A percentile compares a stretch with the other conserved stretches of the same genome.
phyloP scores from a whole-genome alignment of 2,797 vertebrate genomes.

The Pantherophis alleghaniensis region DNA sequence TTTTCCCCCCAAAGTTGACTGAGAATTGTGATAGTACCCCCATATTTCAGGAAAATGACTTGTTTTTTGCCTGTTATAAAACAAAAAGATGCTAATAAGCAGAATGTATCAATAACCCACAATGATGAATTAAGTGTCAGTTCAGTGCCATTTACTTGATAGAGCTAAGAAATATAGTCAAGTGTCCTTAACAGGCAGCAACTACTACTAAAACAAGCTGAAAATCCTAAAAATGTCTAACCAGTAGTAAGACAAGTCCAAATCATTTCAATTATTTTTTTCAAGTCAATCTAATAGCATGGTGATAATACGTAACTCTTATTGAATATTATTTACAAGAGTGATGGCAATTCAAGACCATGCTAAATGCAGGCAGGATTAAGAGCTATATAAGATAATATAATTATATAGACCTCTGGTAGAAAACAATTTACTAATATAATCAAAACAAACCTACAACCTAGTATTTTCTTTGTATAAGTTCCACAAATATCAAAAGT shows the following conservation, averaged over 20 bases:
- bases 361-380: neutral
- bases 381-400: neutral
- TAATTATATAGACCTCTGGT: neutral
- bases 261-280: neutral
- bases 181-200: neutral
- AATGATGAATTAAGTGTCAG: neutral
- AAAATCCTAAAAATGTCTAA: neutral
- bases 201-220: neutral
- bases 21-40: neutral
- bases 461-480: too few species aligned
- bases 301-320: neutral
- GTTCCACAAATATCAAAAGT: too few species aligned
- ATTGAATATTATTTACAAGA: neutral
- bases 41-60: neutral
- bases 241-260: neutral
- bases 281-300: neutral
- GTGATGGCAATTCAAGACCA: neutral
- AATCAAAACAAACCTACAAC: too few species aligned
- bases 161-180: neutral
- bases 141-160: neutral
- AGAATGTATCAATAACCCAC: neutral
- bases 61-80: neutral
- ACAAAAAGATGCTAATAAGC: neutral
- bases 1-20: neutral
- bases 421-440: too few species aligned